A percentile compares a stretch with the other conserved stretches of the same genome.
These are phyloP conservation scores for Onychomys arenicola DNA, from an alignment of 2,797 vertebrate species.

Conservation along the genomic window DNA sequence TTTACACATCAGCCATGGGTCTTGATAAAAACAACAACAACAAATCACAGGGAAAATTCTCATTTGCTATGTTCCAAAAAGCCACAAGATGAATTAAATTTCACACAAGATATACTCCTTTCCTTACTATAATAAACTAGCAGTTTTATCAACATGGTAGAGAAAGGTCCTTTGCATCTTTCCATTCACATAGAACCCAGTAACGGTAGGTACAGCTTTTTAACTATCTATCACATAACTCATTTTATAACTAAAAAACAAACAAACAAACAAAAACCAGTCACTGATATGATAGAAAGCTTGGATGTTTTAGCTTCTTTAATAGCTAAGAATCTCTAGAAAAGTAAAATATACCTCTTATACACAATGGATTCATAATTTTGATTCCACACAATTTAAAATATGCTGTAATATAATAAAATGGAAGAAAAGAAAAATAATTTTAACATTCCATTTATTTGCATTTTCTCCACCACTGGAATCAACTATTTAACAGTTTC, in stretches of 20 bases:
- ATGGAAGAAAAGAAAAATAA: not conserved
- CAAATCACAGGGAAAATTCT: not conserved
- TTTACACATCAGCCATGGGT: no score
- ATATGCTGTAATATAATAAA: not conserved
- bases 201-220: not conserved
- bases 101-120: constrained; percentile 13
- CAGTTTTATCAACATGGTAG: not conserved
- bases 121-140: constrained; percentile 53
- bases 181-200: not conserved
- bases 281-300: constrained; percentile 2
- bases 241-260: not conserved
- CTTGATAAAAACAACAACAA: not conserved
- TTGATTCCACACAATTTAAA: constrained; percentile 17
- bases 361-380: not conserved
- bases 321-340: not conserved
- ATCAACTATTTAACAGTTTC: not conserved
- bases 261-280: not conserved
- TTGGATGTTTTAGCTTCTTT: constrained; percentile 50
- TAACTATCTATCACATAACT: not conserved
- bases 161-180: not conserved
- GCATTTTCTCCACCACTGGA: not conserved
- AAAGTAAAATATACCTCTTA: constrained; percentile 42
- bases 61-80: constrained; percentile 39
- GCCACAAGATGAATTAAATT: constrained; percentile 36
- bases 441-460: not conserved